A percentile compares a stretch with the other conserved stretches of the same genome.
These are phyloP conservation scores for Ochlodes sylvanus DNA, from an alignment of 2,888 invertebrate species.

Conservation along the genomic window DNA sequence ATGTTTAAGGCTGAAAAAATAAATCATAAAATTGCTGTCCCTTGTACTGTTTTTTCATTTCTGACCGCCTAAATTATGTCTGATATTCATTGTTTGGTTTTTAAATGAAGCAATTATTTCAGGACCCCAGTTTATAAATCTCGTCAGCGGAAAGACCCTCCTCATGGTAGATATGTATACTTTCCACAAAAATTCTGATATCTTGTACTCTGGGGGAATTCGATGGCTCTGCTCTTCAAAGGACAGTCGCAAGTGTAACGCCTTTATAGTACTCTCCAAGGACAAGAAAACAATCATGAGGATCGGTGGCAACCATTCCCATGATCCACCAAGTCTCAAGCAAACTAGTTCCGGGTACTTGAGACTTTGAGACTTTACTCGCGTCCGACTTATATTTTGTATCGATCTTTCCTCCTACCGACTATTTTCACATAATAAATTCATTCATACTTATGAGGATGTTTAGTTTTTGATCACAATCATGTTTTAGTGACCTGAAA, in stretches of 20 bases:
- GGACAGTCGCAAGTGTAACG: constrained; percentile 44
- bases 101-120: constrained; percentile 1
- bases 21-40: not conserved
- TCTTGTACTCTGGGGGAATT: constrained; percentile 43
- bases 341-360: constrained; percentile 18
- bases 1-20: too few relatives aligned
- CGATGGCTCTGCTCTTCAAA: constrained; percentile 52
- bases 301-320: constrained; percentile 43
- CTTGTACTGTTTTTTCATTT: not conserved
- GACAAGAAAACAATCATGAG: constrained; percentile 42
- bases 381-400: not conserved
- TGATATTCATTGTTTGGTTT: not conserved
- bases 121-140: constrained; percentile 42
- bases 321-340: constrained; percentile 41
- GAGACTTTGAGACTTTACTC: not conserved
- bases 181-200: constrained; percentile 47
- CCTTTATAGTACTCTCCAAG: constrained; percentile 44
- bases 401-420: not conserved
- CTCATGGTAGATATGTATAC: constrained; percentile 48
- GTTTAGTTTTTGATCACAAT: not conserved
- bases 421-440: not conserved
- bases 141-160: constrained; percentile 45
- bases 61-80: not conserved
- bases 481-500: not conserved
- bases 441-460: not conserved